Conservation (phyloP, 2,797 vertebrate species). For the Phrynocephalus guinanensis region DNA sequence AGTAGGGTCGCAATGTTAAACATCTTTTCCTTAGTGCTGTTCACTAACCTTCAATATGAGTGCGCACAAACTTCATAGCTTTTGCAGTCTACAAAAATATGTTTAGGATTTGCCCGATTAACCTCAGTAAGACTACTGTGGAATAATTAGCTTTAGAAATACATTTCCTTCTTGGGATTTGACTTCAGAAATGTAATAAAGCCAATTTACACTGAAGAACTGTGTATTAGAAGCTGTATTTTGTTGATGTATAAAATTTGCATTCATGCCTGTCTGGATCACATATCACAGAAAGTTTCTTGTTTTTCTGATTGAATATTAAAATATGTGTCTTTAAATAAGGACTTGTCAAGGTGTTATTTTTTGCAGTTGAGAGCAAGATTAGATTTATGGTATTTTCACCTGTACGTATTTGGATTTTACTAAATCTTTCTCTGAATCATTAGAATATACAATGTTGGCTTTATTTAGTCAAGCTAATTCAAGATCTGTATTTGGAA, state of each 20-base stretch:
- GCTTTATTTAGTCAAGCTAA: conserved; percentile 43
- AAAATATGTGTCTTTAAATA: neutral
- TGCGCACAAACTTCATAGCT: neutral
- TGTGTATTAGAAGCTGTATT: neutral
- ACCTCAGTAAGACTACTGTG: neutral
- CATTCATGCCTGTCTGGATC: conserved; percentile 17
- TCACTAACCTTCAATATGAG: conserved; percentile 3
- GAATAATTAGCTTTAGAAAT: conserved; percentile 27
- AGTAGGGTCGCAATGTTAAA: neutral
- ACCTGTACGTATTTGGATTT: conserved; percentile 18
- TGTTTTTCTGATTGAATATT: conserved; percentile 28
- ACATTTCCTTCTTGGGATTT: conserved; percentile 2
- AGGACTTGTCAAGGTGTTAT: neutral
- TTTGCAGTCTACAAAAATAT: neutral
- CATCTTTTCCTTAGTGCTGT: neutral
- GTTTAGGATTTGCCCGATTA: conserved; percentile 9
- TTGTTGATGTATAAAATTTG: neutral
- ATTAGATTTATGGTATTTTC: conserved; percentile 15
- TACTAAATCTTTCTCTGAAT: conserved; percentile 43
- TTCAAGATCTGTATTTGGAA: conserved; percentile 15
- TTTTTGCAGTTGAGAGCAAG: neutral
- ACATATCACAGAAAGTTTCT: conserved; percentile 27
- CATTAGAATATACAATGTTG: conserved; percentile 53
- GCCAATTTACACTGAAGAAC: neutral
- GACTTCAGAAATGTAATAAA: conserved; percentile 2